Evolutionary conservation across 2,113 vertebrate species (phyloP), one percentile per base, ranked within the genome.

Genomic region (Ciconia stormi): DNA sequence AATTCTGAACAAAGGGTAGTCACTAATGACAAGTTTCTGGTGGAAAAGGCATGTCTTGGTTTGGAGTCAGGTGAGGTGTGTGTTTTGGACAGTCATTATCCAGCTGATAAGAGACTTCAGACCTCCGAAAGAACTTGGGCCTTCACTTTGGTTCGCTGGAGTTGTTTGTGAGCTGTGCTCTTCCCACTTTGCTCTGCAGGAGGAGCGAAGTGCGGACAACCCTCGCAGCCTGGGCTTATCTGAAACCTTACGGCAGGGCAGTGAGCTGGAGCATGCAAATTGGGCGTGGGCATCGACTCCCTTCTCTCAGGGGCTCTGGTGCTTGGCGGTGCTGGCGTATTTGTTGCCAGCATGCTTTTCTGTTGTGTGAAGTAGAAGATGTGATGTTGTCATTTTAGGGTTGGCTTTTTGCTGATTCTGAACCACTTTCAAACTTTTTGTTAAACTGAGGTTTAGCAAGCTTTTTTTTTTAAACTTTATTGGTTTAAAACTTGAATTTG

Each of bases 401-500:
- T 19, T 2, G 7, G 16, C 46, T 82, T 73, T 66, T 65, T 47
- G 26, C 46, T 61, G 40, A 69, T 18, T 13, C 17, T 38, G 69
- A 70, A 89, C 29, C 11, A 1, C 42, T 49, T 70, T 30, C 6
- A 29, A 13, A 11, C 29, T 40, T 40, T 29, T 18, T 27, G 32
- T 77, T 85, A 40, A 78, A 46, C 36, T 15, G 42, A 83, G 26
- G 16, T 62, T 74, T 61, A 44, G 26, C 32, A 53, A 70, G 58
- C 17, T 58, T 50, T n/a, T 20, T 6, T n/a, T 53, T 25, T 22
- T 63, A 2, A 49, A 30, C 30, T 56, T 52, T 4, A 42, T 22
- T 67, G 44, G 26, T 69, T 97, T 93, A 47, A 83, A 79, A 69
- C 56, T 83, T 3, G 9, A 16, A 87, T 72, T 91, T 87, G 47